These are phyloP conservation scores for Rhadina sibilatrix DNA, from an alignment of 2,113 vertebrate genomes.

Conservation along the genomic window DNA sequence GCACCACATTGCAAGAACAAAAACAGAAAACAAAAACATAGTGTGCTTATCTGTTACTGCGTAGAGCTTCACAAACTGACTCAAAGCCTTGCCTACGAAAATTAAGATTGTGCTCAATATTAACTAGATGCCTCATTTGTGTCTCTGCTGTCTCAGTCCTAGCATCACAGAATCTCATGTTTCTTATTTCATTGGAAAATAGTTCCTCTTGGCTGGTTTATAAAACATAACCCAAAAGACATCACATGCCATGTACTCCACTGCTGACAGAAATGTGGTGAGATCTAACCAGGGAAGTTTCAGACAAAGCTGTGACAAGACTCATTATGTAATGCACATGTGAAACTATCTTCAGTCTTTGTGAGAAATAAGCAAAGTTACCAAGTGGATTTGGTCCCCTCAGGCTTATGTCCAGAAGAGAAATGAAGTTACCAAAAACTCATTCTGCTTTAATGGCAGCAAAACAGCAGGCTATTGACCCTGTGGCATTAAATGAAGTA, in stretches of 20 bases:
- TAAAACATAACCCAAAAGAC: neutral
- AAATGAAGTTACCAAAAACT: neutral
- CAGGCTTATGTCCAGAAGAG: neutral
- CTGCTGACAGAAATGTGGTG: fast-evolving
- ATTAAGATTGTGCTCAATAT: neutral
- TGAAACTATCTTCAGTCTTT: neutral
- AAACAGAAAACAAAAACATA: neutral
- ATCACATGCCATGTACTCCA: neutral
- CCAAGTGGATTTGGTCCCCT: neutral
- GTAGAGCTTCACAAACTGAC: neutral
- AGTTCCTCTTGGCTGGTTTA: neutral
- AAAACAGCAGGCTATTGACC: neutral
- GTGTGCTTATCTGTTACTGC: neutral
- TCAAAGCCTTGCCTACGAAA: neutral
- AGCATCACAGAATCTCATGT: neutral
- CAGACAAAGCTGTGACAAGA: neutral
- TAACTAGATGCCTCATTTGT: neutral
- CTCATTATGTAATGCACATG: neutral
- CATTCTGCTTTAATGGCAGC: neutral
- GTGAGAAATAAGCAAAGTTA: neutral
- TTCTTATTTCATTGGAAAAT: neutral
- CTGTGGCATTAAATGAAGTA: neutral
- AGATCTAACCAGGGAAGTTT: neutral
- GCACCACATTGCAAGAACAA: neutral
- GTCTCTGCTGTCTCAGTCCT: neutral